phyloP scores from a whole-genome alignment of 2,888 invertebrate genomes.

The Drosophila prolongata region DNA sequence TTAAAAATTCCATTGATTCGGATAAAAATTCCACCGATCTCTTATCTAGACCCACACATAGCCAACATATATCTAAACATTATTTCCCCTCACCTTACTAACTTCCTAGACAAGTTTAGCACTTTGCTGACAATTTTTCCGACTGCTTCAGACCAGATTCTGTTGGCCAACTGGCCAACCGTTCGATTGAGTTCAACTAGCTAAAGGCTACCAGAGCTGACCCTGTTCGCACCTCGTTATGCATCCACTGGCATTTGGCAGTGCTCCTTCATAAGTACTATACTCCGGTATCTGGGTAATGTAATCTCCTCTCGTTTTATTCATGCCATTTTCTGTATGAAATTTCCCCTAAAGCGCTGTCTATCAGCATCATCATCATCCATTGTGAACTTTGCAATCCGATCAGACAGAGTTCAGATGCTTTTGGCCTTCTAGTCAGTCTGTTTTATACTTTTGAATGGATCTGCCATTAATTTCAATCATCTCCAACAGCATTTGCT shows the following conservation, averaged over 20 bases:
- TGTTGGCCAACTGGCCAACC: constrained; percentile 20
- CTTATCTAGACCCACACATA: not conserved
- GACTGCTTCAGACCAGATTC: constrained; percentile 27
- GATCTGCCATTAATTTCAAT: constrained; percentile 53
- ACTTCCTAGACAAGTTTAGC: constrained; percentile 2
- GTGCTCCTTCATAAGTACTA: constrained; percentile 32
- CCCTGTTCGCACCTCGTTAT: constrained; percentile 70
- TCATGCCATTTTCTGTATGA: constrained; percentile 57
- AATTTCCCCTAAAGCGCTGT: constrained; percentile 70
- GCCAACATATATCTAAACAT: constrained; percentile 5
- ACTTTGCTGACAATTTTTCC: constrained; percentile 26
- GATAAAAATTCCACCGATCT: not conserved
- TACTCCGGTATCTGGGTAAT: constrained; percentile 34
- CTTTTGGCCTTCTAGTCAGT: constrained; percentile 57
- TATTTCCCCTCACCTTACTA: not conserved
- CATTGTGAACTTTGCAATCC: constrained; percentile 52
- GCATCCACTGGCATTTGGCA: constrained; percentile 48
- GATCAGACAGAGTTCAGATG: constrained; percentile 19
- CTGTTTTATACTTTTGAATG: constrained; percentile 34
- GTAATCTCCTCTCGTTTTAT: constrained; percentile 43
- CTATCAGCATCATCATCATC: constrained; percentile 61
- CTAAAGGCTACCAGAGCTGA: constrained; percentile 44
- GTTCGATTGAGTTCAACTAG: constrained; percentile 21
- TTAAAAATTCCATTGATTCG: constrained; percentile 1
- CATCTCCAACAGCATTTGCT: constrained; percentile 37